Base-by-base conservation (phyloP, 1,140 invertebrate species). In the Varroa destructor region DNA sequence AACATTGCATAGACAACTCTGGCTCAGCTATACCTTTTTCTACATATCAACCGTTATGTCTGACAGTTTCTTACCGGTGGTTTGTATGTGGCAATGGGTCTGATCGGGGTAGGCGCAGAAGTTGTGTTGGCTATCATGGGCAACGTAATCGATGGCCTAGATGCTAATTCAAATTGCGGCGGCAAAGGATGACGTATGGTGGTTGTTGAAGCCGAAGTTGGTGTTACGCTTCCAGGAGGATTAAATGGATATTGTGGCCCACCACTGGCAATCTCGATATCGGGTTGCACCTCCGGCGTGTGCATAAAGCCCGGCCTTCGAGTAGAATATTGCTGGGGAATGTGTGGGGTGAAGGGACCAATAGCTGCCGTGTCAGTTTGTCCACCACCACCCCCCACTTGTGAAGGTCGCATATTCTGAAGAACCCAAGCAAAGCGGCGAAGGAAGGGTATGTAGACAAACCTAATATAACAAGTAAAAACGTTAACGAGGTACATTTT, bases 401-500 rank as follows among this genome's bases (percentile, higher is more conserved):
- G 61, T 43, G 61, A 40, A 12, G 61, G 61, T 67, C 61, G 61
- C 3, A 67, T 67, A 46, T 67, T 67, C n/a, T 67, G 61, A 12
- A 67, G 61, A 40, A 67, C 61, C 61, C 61, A 67, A n/a, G 61
- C 61, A 46, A 67, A 67, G 36, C 61, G 61, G 12, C 61, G 61
- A 40, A 67, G 36, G 12, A 67, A 40, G 12, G 61, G 61, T 43
- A 67, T 37, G 61, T 67, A 67, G 37, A 67, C 61, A 8, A 67
- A 67, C 61, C 61, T 67, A 46, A 12, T 2, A 8, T 3, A 51
- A 51, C 46, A 51, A 8, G 4, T 51, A 8, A 51, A 3, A 51
- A 51, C 8, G 46, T 51, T 51, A 51, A 51, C 46, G 8, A 51
- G 46, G 46, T 51, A 8, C 3, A 3, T 51, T 51, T 25, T 25